Evolutionary conservation across 2,113 vertebrate genomes (phyloP).

Genomic region (Pelmatolapia mariae): DNA sequence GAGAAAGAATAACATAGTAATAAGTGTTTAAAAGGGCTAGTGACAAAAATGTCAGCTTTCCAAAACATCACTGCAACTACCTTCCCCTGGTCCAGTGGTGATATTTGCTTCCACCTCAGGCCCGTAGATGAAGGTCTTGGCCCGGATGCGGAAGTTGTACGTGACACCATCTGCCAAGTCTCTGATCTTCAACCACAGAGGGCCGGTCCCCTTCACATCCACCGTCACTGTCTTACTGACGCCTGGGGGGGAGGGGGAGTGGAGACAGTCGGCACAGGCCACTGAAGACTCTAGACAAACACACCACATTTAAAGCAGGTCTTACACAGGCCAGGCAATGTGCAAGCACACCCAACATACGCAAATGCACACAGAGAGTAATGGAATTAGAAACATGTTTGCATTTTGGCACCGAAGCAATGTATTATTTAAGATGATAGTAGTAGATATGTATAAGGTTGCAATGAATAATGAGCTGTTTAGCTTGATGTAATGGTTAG

Average conservation of each 20-base stretch:
- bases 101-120: slow-evolving; percentile 93
- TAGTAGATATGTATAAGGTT: neutral
- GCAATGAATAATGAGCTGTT: slow-evolving; percentile 1
- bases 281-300: slow-evolving; percentile 70
- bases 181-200: slow-evolving; percentile 93
- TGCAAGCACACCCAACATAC: slow-evolving; percentile 16
- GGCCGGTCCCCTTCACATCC: slow-evolving; percentile 88
- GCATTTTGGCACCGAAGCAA: neutral
- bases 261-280: slow-evolving; percentile 72
- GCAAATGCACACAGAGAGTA: neutral
- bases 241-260: slow-evolving; percentile 78
- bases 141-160: slow-evolving; percentile 88
- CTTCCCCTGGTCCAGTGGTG: slow-evolving; percentile 94
- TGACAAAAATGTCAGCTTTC: neutral
- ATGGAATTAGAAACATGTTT: slow-evolving; percentile 17
- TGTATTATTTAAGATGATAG: neutral
- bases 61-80: slow-evolving; percentile 54
- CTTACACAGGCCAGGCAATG: slow-evolving; percentile 39
- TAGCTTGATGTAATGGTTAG: neutral
- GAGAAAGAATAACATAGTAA: neutral
- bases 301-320: slow-evolving; percentile 65
- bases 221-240: slow-evolving; percentile 97
- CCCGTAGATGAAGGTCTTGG: slow-evolving; percentile 91
- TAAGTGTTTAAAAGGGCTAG: neutral
- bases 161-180: slow-evolving; percentile 89